phyloP scores from a whole-genome alignment of 2,888 invertebrate species.

The Erebia ligea region DNA sequence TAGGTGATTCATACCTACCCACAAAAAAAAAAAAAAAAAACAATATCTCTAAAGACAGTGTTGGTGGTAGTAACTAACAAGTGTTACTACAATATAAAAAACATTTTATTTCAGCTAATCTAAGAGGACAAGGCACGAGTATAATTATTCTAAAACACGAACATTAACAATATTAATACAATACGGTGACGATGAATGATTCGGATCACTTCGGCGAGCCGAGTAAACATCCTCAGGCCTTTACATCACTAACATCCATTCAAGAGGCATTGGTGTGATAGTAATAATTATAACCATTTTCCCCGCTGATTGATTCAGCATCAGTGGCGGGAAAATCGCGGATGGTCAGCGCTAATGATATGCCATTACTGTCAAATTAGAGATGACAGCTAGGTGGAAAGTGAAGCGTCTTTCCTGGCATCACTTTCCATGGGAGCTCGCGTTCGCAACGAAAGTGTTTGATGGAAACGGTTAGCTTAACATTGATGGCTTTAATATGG shows the following conservation, averaged over 20 bases:
- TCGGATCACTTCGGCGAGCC: no score
- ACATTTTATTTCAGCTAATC: no score
- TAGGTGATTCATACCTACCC: no score
- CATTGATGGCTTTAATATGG: no score
- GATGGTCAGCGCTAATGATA: conserved; percentile 46
- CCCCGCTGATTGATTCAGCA: conserved; percentile 42
- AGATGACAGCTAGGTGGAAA: conserved; percentile 50
- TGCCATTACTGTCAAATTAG: conserved; percentile 57
- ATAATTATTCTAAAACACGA: no score
- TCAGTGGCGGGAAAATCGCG: conserved; percentile 36
- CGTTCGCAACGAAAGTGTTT: conserved; percentile 15
- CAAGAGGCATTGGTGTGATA: neutral
- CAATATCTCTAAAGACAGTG: no score
- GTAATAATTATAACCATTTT: conserved; percentile 40
- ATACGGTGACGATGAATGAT: no score
- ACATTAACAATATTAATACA: no score
- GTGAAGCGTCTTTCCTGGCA: conserved; percentile 52
- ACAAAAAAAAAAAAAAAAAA: no score
- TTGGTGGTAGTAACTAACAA: no score
- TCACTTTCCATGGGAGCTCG: conserved; percentile 35
- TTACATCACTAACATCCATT: conserved; percentile 19
- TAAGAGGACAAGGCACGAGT: no score
- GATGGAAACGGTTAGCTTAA: neutral
- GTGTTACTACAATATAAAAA: no score
- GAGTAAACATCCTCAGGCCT: neutral